phyloP scores from a whole-genome alignment of 92 coral and sea anemone species.

The Siderastrea radians region DNA sequence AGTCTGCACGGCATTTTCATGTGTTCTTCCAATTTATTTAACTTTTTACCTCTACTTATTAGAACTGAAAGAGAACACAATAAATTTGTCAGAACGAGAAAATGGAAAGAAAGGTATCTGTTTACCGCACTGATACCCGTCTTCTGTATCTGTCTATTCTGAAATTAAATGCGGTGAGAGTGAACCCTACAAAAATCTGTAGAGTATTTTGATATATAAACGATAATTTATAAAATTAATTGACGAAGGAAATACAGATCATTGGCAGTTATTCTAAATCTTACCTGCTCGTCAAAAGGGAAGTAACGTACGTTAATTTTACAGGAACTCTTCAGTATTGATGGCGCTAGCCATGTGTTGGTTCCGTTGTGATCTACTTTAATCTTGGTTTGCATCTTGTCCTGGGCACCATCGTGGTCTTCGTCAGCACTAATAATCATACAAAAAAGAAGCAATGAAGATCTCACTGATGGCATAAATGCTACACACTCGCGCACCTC shows the following conservation, averaged over 20 bases:
- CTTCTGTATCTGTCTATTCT: too few relatives aligned
- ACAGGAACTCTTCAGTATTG: constrained; percentile 91
- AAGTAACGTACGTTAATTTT: constrained; percentile 92
- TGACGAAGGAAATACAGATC: background rate
- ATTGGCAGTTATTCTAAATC: background rate
- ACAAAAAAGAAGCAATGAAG: background rate
- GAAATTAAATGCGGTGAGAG: too few relatives aligned
- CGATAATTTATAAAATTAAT: too few relatives aligned
- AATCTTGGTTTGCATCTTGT: constrained; percentile 84
- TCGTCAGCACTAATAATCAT: constrained; percentile 81
- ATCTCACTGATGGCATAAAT: background rate
- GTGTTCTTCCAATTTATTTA: too few relatives aligned
- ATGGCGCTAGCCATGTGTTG: constrained; percentile 93
- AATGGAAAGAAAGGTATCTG: too few relatives aligned
- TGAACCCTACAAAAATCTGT: too few relatives aligned
- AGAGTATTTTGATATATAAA: too few relatives aligned
- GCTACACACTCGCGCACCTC: background rate
- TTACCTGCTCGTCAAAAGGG: constrained; percentile 96
- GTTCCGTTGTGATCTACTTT: constrained; percentile 73
- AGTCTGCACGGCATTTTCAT: too few relatives aligned
- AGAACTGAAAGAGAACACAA: too few relatives aligned
- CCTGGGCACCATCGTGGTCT: constrained; percentile 84
- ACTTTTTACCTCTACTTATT: too few relatives aligned
- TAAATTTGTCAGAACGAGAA: too few relatives aligned
- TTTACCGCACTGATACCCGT: too few relatives aligned